Base-by-base conservation (phyloP, 2,888 invertebrate species). In the Drosophila parthenogenetica region DNA sequence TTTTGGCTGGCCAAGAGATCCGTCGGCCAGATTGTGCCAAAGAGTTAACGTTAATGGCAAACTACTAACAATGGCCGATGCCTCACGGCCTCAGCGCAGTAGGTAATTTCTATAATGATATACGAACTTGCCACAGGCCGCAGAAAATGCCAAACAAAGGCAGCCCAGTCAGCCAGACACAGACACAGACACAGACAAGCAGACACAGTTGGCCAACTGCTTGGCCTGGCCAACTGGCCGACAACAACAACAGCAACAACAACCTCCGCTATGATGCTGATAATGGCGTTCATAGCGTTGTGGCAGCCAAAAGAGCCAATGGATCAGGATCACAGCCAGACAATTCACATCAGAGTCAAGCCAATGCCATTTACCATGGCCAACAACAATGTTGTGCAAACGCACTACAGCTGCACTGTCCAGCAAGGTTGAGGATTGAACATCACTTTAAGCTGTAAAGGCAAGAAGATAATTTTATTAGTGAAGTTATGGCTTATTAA, bases 61-160 rank as follows among this genome's bases (percentile, higher is more conserved):
- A 80, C 78, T 76, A 78, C 84, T 87, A 84, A 87, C 84, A 84
- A 84, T 84, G 83, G 87, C 81, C 61, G 69, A 81, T 69, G 77
- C 73, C 65, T 57, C 69, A 64, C 63, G 62, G 79, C 53, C 55
- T 35, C 49, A 61, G 64, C 74, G 81, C 84, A 83, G 81, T 81
- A 78, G 84, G 88, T 89, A 88, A 88, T 88, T 88, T 89, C 89
- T 87, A 88, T 85, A 88, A 88, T 88, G 89, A 87, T 89, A 87
- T 89, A 89, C 89, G 84, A 83, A 87, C 86, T 82, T 73, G 85
- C 81, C 75, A 68, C 84, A 73, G 87, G 82, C 78, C 58, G 39
- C 74, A 65, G 35, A 66, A 70, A 65, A 63, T 59, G 75, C 73
- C 83, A 78, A 81, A 70, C 70, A 73, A 70, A 68, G 70, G 74